Conservation (phyloP, 1,140 invertebrate species). For the Drosophila nigromelanica region DNA sequence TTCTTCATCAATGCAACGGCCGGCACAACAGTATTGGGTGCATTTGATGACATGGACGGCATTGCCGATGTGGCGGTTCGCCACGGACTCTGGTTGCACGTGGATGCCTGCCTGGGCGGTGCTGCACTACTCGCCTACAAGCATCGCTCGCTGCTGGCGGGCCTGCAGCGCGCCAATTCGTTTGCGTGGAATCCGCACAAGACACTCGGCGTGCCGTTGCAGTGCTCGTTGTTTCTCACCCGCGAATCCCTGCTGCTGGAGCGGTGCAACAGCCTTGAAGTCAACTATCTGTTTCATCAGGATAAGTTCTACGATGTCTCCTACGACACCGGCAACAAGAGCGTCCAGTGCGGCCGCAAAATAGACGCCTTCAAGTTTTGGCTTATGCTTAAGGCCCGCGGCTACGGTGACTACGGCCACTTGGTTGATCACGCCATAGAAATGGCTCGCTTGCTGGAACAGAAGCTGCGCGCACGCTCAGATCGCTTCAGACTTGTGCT, state of each 20-base stretch:
- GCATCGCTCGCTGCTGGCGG: constrained; percentile 54
- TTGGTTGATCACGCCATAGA: constrained; percentile 88
- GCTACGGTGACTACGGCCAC: constrained; percentile 85
- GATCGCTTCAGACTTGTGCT: constrained; percentile 87
- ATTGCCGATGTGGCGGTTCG: constrained; percentile 89
- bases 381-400: constrained; percentile 95
- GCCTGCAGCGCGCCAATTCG: constrained; percentile 87
- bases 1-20: constrained; percentile 90
- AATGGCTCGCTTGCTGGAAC: constrained; percentile 85
- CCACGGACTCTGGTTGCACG: constrained; percentile 92
- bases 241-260: constrained; percentile 88
- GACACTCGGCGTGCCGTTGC: constrained; percentile 93
- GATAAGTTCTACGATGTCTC: constrained; percentile 96
- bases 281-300: constrained; percentile 95
- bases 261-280: constrained; percentile 90
- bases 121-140: constrained; percentile 82
- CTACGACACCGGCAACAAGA: constrained; percentile 97
- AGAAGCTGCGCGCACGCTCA: constrained; percentile 83
- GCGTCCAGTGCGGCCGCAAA: constrained; percentile 96
- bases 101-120: constrained; percentile 94
- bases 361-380: constrained; percentile 97
- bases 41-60: constrained; percentile 91
- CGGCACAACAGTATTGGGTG: constrained; percentile 91
- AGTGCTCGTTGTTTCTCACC: constrained; percentile 93
- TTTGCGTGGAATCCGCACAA: constrained; percentile 98